These are phyloP conservation scores for Chloebia gouldiae DNA, from an alignment of 2,113 vertebrate species.

Conservation along the genomic window DNA sequence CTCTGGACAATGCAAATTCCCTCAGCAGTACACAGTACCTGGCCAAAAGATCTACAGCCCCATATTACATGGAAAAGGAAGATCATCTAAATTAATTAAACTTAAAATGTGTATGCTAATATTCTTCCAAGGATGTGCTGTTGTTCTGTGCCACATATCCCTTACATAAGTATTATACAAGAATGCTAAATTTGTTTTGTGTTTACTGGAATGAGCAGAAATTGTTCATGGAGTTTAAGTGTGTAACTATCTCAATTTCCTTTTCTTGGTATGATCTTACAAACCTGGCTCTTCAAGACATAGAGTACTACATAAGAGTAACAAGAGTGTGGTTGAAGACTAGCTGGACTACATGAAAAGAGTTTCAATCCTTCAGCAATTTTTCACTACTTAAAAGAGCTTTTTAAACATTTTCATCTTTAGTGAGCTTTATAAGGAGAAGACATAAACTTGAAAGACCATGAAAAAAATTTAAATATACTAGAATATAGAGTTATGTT, in stretches of 20 bases:
- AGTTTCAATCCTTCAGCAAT: neutral
- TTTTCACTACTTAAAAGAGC: neutral
- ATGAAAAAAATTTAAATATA: neutral
- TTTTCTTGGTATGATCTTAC: neutral
- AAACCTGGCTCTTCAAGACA: neutral
- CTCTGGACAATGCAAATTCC: neutral
- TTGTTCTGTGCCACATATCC: neutral
- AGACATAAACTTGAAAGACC: neutral
- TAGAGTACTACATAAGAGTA: neutral
- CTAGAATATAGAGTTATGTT: neutral
- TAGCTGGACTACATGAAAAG: neutral
- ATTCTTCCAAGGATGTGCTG: neutral
- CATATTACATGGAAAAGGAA: neutral
- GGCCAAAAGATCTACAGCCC: no score
- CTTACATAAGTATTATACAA: neutral
- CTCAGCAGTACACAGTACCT: neutral
- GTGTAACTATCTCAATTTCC: neutral
- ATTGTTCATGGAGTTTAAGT: neutral
- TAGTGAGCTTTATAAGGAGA: neutral
- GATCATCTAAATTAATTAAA: neutral
- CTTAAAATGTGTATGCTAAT: neutral
- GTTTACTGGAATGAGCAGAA: neutral
- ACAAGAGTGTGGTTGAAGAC: neutral
- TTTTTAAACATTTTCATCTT: neutral
- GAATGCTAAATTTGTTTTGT: neutral